These are phyloP conservation scores for Tokudaia muenninki DNA, from an alignment of 2,797 vertebrate genomes.

Conservation along the genomic window DNA sequence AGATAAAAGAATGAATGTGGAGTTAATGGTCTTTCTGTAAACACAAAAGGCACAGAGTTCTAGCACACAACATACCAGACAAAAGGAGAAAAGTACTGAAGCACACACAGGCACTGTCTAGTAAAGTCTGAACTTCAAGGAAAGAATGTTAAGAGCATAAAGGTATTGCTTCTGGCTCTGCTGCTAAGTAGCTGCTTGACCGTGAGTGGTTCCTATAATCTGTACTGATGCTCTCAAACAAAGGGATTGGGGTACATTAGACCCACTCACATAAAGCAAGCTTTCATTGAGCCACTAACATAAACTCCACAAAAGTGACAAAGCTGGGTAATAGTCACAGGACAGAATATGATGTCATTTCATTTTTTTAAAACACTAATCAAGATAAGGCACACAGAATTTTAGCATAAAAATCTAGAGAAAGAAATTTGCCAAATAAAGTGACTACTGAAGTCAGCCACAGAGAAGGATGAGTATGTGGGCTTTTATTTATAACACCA, in stretches of 20 bases:
- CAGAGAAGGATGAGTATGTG: background rate
- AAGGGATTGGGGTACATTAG: background rate
- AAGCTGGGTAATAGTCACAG: background rate
- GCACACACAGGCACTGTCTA: background rate
- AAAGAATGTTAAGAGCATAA: background rate
- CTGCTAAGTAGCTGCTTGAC: background rate
- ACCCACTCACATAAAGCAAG: background rate
- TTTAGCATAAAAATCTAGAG: background rate
- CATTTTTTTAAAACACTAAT: background rate
- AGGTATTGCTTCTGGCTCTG: background rate
- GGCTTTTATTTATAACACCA: background rate
- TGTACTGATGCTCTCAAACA: background rate
- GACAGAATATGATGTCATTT: background rate
- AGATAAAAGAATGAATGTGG: background rate
- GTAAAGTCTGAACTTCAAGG: background rate
- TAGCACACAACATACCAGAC: background rate
- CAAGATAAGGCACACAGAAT: background rate
- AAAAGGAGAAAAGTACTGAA: background rate
- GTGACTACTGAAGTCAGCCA: background rate
- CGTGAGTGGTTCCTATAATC: background rate
- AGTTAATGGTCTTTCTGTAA: background rate
- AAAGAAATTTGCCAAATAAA: background rate
- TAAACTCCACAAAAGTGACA: background rate
- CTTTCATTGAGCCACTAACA: constrained; percentile 18
- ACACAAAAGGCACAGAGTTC: background rate